These are phyloP conservation scores for Cochlearius cochlearius DNA, from an alignment of 2,113 vertebrate genomes.

Conservation along the genomic window DNA sequence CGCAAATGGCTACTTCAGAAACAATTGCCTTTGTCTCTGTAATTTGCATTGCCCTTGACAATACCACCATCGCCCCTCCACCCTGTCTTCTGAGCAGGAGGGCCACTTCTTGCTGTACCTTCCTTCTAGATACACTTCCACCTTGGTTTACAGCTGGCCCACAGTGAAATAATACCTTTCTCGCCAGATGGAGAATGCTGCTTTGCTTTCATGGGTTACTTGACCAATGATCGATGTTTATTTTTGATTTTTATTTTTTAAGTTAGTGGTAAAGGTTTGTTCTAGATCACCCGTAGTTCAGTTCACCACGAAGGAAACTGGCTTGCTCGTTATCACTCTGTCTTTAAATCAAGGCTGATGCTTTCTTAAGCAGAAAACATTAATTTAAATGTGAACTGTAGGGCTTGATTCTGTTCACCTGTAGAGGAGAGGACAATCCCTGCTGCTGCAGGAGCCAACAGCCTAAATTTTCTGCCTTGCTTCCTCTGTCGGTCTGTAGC, in stretches of 20 bases:
- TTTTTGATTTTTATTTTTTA: not conserved
- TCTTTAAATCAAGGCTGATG: not conserved
- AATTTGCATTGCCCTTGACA: not conserved
- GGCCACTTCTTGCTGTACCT: not conserved
- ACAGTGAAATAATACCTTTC: not conserved
- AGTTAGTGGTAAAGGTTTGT: not conserved
- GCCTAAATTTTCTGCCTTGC: not conserved
- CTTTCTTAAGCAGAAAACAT: not conserved
- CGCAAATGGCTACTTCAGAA: not conserved
- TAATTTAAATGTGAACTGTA: not conserved
- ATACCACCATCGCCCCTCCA: fast-evolving
- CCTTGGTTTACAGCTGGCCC: not conserved
- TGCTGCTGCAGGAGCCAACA: not conserved
- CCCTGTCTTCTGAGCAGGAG: not conserved
- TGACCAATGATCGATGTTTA: not conserved
- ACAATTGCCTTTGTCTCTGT: not conserved
- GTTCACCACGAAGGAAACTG: not conserved
- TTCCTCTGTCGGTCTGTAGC: not conserved
- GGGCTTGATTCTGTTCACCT: not conserved
- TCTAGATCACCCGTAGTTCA: not conserved
- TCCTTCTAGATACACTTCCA: not conserved
- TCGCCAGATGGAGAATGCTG: not conserved
- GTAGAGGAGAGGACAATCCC: not conserved
- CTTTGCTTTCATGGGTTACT: not conserved
- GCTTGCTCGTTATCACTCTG: not conserved